Evolutionary conservation across 2,888 invertebrate species (phyloP), one percentile per base, ranked within the genome.

Genomic region (Heliconius charithonia): DNA sequence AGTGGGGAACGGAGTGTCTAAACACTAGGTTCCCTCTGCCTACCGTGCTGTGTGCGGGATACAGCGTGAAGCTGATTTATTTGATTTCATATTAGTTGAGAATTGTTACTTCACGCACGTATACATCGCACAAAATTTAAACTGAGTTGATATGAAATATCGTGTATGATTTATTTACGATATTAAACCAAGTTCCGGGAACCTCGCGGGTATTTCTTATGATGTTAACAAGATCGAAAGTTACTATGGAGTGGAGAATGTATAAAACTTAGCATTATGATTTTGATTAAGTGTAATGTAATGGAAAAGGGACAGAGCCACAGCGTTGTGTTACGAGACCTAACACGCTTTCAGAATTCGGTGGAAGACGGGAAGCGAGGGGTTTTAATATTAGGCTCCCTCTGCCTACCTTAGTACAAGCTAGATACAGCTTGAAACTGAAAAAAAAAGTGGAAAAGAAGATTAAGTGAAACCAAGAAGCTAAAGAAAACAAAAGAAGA

Each of bases 201-300:
- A 25, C 37, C 27, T 32, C 22, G 19, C 3, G 12, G 10, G n/a
- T 29, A 59, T 37, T 59, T 59, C 51, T 29, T n/a, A 59, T n/a
- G 3, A 59, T 22, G 16, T 59, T 59, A 72, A 72, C 37, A 72
- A 72, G 32, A n/a, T 72, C 72, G n/a, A 32, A 72, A 32, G 4
- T 12, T 29, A n/a, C 59, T 59, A 59, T 45, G 19, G n/a, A 6
- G 16, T 59, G n/a, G 19, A 51, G 27, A 70, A 70, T 70, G 45
- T 65, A 65, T 65, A 65, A 65, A 27, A n/a, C 37, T 41, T 7
- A 41, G 12, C 69, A 41, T 69, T 41, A 41, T 41, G 41, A 37
- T 37, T 37, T 37, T 37, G 1, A 37, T 37, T 9, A 37, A 37
- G 32, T 37, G 32, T 37, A 37, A 37, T 37, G 9, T 9, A 37